A percentile compares a stretch with the other conserved stretches of the same genome.
Conservation (phyloP, 2,113 vertebrate species). For the Emydura subglobosa region DNA sequence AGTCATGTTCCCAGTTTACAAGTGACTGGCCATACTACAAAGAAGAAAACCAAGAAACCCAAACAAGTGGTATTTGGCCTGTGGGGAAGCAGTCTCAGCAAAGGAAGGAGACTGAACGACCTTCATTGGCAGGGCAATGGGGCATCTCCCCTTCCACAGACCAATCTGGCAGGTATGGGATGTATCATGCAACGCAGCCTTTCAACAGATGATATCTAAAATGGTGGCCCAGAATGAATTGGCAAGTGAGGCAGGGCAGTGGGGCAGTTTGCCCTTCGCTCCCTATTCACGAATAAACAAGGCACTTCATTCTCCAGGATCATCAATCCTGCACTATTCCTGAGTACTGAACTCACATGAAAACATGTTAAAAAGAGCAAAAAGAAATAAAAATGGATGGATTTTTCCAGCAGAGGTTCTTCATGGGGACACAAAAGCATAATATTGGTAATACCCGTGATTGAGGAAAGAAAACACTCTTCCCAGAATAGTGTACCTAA, state of each 20-base stretch:
- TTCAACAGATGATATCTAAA: neutral
- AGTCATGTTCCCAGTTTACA: neutral
- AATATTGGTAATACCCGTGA: neutral
- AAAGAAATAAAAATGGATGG: neutral
- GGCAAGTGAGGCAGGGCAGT: neutral
- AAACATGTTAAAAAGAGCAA: neutral
- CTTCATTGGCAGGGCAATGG: neutral
- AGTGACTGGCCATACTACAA: neutral
- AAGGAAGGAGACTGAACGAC: neutral
- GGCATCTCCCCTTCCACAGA: neutral
- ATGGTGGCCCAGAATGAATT: accelerated
- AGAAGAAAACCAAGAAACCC: neutral
- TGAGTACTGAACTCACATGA: neutral
- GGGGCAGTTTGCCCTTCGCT: neutral
- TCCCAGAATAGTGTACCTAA: neutral
- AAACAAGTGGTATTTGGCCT: accelerated
- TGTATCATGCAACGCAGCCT: neutral
- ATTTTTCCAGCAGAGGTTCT: neutral
- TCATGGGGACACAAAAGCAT: neutral
- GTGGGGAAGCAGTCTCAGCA: neutral
- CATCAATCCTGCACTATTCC: neutral
- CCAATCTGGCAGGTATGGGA: neutral
- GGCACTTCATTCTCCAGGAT: neutral
- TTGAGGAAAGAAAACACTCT: neutral
- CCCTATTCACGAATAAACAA: neutral